Conservation (phyloP, 2,113 vertebrate species). For the Hyperoodon ampullatus region DNA sequence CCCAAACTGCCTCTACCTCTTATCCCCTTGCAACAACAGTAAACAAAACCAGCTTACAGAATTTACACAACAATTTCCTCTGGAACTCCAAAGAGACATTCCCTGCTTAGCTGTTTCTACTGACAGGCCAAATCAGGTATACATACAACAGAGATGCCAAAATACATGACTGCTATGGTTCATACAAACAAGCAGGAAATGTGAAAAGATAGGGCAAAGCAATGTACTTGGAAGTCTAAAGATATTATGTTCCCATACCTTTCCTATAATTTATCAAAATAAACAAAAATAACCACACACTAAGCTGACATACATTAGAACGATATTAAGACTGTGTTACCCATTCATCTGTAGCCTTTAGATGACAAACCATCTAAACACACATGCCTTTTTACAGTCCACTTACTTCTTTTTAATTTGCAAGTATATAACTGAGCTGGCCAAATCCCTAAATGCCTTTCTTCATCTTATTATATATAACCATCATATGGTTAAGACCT, state of each 20-base stretch:
- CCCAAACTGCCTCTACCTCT: not conserved
- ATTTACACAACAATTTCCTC: not conserved
- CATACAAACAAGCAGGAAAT: not conserved
- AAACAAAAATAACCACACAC: conserved; percentile 16
- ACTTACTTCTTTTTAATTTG: not conserved
- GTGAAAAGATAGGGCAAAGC: not conserved
- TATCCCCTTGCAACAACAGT: not conserved
- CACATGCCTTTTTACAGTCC: not conserved
- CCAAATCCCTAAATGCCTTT: not conserved
- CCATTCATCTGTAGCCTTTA: not conserved
- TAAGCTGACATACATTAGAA: not conserved
- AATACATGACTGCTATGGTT: not conserved
- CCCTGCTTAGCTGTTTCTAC: not conserved
- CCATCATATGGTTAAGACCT: not conserved
- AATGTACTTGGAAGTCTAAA: not conserved
- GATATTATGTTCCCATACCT: not conserved
- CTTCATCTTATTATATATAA: not conserved
- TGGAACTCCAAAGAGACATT: not conserved
- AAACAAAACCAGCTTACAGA: not conserved
- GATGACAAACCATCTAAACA: not conserved
- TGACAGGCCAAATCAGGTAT: not conserved
- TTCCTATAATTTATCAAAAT: conserved; percentile 20
- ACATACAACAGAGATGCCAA: not conserved
- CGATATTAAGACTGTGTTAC: not conserved
- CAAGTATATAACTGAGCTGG: not conserved